phyloP scores from a whole-genome alignment of 2,888 invertebrate species.

The Gasteruption jaculator region DNA sequence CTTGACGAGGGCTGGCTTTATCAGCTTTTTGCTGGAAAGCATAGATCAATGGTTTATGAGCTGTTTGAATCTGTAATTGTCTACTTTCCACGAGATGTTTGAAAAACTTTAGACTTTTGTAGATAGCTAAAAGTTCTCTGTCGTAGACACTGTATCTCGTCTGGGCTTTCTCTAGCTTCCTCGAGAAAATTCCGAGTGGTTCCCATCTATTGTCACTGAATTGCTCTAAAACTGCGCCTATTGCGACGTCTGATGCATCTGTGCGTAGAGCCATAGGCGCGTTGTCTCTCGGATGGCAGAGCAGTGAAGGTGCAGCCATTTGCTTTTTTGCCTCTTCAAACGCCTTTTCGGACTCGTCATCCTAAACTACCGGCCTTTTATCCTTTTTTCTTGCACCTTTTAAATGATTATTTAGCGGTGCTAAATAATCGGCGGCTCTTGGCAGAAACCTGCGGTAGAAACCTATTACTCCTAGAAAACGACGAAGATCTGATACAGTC shows the following conservation, averaged over 20 bases:
- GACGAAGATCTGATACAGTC: constrained; percentile 31
- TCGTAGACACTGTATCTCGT: constrained; percentile 29
- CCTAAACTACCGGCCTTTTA: constrained; percentile 24
- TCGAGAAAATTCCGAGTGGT: constrained; percentile 17
- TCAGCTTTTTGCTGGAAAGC: constrained; percentile 22
- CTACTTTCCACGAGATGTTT: constrained; percentile 13
- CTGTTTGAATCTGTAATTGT: constrained; percentile 7
- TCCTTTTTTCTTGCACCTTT: constrained; percentile 24
- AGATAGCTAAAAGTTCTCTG: constrained; percentile 18
- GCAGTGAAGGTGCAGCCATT: constrained; percentile 15
- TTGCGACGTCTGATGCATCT: constrained; percentile 19
- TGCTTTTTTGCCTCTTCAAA: constrained; percentile 16
- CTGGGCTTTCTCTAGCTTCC: constrained; percentile 16
- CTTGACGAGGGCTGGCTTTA: constrained; percentile 24
- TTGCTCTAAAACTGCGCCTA: constrained; percentile 19
- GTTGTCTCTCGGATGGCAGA: constrained; percentile 16
- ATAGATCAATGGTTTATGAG: constrained; percentile 10
- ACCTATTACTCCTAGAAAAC: constrained; percentile 42
- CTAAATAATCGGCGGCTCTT: constrained; percentile 30
- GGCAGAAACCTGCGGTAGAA: constrained; percentile 42
- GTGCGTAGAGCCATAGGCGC: constrained; percentile 17
- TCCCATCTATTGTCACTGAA: constrained; percentile 5
- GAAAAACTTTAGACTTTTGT: constrained; percentile 15
- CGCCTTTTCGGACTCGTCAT: constrained; percentile 1
- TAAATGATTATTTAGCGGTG: constrained; percentile 5